Percentiles rank a stretch among this genome's conserved stretches.
Evolutionary conservation across 1,140 invertebrate species (phyloP).

Genomic region (Amyelois transitella): DNA sequence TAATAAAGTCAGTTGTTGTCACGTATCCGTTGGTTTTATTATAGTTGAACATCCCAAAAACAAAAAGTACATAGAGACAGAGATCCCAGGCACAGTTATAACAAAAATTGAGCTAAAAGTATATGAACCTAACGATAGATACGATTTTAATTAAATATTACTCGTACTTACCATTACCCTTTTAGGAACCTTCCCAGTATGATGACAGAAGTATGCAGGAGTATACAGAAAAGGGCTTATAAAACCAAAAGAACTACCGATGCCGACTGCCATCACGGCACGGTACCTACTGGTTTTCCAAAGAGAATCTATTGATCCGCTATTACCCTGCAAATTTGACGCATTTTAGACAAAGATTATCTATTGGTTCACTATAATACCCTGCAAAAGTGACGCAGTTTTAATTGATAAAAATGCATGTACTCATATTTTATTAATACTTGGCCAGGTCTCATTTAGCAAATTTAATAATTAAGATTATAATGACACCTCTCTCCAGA

Average conservation of each 20-base stretch:
- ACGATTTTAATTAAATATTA: background rate
- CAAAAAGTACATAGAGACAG: too few relatives aligned
- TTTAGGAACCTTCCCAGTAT: constrained; percentile 43
- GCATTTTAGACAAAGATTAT: background rate
- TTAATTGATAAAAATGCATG: too few relatives aligned
- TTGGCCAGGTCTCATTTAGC: too few relatives aligned
- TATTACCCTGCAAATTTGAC: constrained; percentile 11
- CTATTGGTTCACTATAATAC: background rate
- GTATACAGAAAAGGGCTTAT: constrained; percentile 42
- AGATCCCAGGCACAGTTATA: too few relatives aligned
- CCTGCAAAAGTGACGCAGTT: background rate
- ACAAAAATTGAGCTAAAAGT: too few relatives aligned
- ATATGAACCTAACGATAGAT: too few relatives aligned
- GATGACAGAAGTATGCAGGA: constrained; percentile 45
- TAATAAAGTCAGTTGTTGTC: too few relatives aligned
- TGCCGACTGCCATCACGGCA: constrained; percentile 35
- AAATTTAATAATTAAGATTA: too few relatives aligned
- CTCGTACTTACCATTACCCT: constrained; percentile 34
- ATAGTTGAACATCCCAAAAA: too few relatives aligned
- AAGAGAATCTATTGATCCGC: constrained; percentile 4
- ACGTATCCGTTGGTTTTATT: too few relatives aligned
- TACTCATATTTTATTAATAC: too few relatives aligned
- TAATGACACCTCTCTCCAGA: too few relatives aligned
- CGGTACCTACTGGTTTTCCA: constrained; percentile 32
- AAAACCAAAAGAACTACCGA: constrained; percentile 40